These are phyloP conservation scores for Trichosurus vulpecula DNA, from an alignment of 2,797 vertebrate species.

Conservation along the genomic window DNA sequence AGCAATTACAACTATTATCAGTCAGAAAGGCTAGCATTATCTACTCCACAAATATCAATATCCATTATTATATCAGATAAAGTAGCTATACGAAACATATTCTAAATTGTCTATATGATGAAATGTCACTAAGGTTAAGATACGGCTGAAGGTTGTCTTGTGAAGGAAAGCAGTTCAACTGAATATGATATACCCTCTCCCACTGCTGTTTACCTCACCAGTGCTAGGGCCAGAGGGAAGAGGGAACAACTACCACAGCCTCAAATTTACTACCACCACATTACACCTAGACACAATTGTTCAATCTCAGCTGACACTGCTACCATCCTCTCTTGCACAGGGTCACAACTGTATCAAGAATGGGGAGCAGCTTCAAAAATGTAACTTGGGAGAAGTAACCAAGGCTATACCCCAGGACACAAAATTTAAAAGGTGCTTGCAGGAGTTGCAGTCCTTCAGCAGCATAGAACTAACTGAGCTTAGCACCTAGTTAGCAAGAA, in stretches of 20 bases:
- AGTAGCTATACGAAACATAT: not conserved
- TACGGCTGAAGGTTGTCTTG: not conserved
- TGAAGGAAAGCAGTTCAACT: not conserved
- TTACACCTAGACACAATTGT: not conserved
- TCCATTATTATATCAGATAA: not conserved
- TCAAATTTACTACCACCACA: not conserved
- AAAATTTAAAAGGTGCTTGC: not conserved
- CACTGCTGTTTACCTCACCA: not conserved
- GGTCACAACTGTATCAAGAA: not conserved
- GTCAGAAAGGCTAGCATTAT: not conserved
- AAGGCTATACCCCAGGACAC: not conserved
- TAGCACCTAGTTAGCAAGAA: not conserved
- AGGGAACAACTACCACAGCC: not conserved
- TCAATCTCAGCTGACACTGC: not conserved
- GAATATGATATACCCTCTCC: not conserved
- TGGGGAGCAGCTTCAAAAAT: not conserved
- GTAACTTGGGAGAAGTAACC: not conserved
- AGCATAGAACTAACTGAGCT: not conserved
- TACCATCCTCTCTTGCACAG: not conserved
- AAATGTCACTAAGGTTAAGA: not conserved
- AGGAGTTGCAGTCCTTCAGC: not conserved
- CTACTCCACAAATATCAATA: not conserved
- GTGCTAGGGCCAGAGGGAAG: not conserved
- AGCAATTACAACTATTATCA: not conserved
- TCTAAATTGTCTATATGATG: not conserved